A percentile compares a stretch with the other conserved stretches of the same genome.
phyloP scores from a whole-genome alignment of 2,888 invertebrate species.

The Athetis lepigone region DNA sequence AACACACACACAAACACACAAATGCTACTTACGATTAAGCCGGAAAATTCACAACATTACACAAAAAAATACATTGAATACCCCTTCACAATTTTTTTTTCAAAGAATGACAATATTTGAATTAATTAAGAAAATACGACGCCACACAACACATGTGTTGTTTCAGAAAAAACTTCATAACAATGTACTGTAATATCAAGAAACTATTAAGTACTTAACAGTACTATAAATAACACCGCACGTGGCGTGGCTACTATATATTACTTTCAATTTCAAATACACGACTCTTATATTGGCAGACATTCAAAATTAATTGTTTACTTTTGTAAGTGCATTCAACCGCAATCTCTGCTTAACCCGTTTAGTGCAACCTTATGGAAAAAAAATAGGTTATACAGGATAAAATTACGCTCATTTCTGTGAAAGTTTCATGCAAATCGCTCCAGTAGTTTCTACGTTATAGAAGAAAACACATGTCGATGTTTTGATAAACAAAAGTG shows the following conservation, averaged over 20 bases:
- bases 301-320: conserved; percentile 25
- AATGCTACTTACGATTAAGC: no score
- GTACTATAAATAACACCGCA: conserved; percentile 29
- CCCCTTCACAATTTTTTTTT: no score
- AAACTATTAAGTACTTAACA: conserved; percentile 1
- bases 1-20: no score
- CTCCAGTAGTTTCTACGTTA: conserved; percentile 15
- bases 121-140: conserved; percentile 16
- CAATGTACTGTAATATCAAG: background rate
- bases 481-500: conserved; percentile 24
- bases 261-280: conserved; percentile 45
- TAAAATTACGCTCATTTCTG: background rate
- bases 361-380: background rate
- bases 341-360: background rate
- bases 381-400: background rate
- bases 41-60: background rate
- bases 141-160: conserved; percentile 17
- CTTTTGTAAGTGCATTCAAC: background rate
- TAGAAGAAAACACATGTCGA: conserved; percentile 17
- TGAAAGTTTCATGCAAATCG: conserved; percentile 24
- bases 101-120: background rate
- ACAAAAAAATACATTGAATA: no score
- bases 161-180: conserved; percentile 14
- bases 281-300: conserved; percentile 31
- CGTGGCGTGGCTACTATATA: conserved; percentile 46